Percentiles rank a stretch among this genome's conserved stretches.
These are phyloP conservation scores for Scelioninae gen. 1 DNA, from an alignment of 2,888 invertebrate genomes.

Conservation along the genomic window DNA sequence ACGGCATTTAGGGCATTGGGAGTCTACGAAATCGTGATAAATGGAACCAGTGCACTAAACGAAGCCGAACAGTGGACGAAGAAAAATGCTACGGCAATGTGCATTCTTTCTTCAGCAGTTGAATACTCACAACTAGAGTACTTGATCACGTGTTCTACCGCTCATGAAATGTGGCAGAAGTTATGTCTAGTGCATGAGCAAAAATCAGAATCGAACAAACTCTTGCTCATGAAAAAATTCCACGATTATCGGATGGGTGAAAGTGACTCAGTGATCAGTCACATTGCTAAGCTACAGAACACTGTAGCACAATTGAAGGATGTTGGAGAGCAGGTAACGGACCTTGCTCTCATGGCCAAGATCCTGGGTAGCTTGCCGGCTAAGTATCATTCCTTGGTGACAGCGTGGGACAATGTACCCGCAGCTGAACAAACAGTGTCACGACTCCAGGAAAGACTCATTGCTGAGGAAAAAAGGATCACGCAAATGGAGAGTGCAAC, in stretches of 20 bases:
- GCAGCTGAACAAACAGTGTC: neutral
- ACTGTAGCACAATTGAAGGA: slow-evolving; percentile 16
- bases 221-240: slow-evolving; percentile 24
- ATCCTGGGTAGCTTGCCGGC: slow-evolving; percentile 22
- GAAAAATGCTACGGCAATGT: slow-evolving; percentile 30
- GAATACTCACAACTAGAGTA: slow-evolving; percentile 15
- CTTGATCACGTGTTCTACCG: neutral
- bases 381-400: slow-evolving; percentile 23
- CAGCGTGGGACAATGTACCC: slow-evolving; percentile 27
- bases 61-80: neutral
- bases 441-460: slow-evolving; percentile 1
- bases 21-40: neutral
- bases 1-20: neutral
- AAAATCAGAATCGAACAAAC: slow-evolving; percentile 11
- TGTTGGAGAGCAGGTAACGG: slow-evolving; percentile 5
- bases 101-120: neutral
- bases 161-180: slow-evolving; percentile 7
- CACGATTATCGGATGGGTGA: neutral
- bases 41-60: neutral
- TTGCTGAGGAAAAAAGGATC: slow-evolving; percentile 44
- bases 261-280: slow-evolving; percentile 15
- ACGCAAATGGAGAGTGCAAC: slow-evolving; percentile 31
- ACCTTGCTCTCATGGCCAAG: slow-evolving; percentile 21
- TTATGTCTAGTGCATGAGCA: neutral
- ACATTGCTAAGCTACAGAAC: slow-evolving; percentile 30